Base-by-base conservation (phyloP, 2,888 invertebrate genomes). In the Cryptocheilus praepositus region DNA sequence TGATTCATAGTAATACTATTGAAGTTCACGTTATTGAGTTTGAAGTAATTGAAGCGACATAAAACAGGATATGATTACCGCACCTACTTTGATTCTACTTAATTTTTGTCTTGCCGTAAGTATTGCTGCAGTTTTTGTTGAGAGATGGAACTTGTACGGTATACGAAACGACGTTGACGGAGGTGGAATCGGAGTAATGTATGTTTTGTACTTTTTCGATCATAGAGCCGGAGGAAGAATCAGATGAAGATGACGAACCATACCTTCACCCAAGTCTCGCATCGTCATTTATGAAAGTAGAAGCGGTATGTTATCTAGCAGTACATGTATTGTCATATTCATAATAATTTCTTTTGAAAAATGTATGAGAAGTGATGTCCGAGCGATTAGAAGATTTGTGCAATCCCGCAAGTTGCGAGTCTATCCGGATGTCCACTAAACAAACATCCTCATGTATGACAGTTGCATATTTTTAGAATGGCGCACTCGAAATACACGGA, bases 261-360 rank as follows among this genome's bases (percentile, higher is more conserved):
- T 97, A 97, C 84, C 90, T 97, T 21, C 97, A 97, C 88, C 96
- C 96, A n/a, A 95, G 95, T 85, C 90, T 96, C 73, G 89, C 89
- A 18, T 83, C 89, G n/a, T 90, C 93, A 3, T 89, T 92, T 64
- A 87, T 88, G 61, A 86, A 92, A 67, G 91, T 92, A 80, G 93
- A 93, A 90, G 91, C 92, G 89, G 93, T 94, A 90, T 91, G 93
- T 92, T 67, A 55, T 54, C 36, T 46, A 46, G 28, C 15, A 52
- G 43, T 25, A 55, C 49, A 56, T 18, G 36, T 44, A 21, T 46
- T 21, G 67, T 60, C 44, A 13, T 59, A 61, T 45, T 45, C 49
- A 52, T 58, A 68, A 64, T 68, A 64, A 70, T 60, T 52, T 61
- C 19, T 64, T 64, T 43, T 63, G 46, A 44, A 67, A 64, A 60